Evolutionary conservation across 2,797 vertebrate species (phyloP), one percentile per base, ranked within the genome.

Genomic region (Malurus splendens): DNA sequence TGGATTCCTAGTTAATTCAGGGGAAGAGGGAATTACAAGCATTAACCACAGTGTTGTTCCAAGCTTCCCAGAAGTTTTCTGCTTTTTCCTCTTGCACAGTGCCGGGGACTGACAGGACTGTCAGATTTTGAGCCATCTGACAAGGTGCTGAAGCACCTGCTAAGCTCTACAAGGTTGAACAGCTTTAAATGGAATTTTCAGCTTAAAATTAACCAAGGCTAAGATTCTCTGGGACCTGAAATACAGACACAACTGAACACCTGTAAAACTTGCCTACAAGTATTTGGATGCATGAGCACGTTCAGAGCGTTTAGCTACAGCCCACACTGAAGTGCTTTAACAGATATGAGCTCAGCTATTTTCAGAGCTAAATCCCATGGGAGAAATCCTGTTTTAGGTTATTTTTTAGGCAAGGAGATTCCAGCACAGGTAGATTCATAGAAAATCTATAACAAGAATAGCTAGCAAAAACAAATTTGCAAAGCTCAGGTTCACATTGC

Each of bases 1-100:
- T 14, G 98, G 98, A 95, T 98, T 99, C 96, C 99, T 99, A 96
- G 55, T 74, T 20, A 54, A 61, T 87, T 86, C 45, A 83, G 25
- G 8, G 56, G 32, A 76, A 85, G 19, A 94, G 44, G 32, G 65
- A 81, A 89, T 91, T 57, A 61, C 25, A 89, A 70, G 20, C 50
- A 51, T 91, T 82, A 87, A 60, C 24, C 19, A 82, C 55, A 59
- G 23, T 14, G 27, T 12, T 45, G 8, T 64, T 84, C 28, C 47
- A 80, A 76, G 38, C n/a, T 81, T 73, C 38, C 47, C 12, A 25
- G 18, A 56, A 11, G 5, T 66, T 70, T 89, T 72, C 60, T 61
- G 24, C 27, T 66, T 60, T 81, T 78, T 70, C 3, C 32, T 73
- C 32, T 71, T 79, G 73, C 52, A 28, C 11, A 23, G 5, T 7